Base-by-base conservation (phyloP, 1,140 invertebrate genomes). In the Zelostemma sp. region DNA sequence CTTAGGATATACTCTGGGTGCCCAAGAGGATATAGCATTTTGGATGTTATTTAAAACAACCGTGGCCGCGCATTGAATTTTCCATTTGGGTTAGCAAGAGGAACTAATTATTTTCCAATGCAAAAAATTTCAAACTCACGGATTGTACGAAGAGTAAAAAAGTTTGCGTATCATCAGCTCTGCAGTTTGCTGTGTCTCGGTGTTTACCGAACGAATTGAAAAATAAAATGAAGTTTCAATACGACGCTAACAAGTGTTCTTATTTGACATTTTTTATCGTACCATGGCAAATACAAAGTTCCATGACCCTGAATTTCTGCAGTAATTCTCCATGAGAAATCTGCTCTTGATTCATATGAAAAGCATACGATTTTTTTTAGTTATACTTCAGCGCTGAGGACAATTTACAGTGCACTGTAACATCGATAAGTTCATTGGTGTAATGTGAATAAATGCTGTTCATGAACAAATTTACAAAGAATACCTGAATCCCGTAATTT, bases 11-110 rank as follows among this genome's bases (percentile, higher is more conserved):
- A 83, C 53, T 46, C 71, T 17, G 51, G 51, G 6, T 86, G 84
- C 57, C 76, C 75, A 1, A 16, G 67, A n/a, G 81, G 80, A 50
- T 74, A 77, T 21, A 81, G 81, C 38, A 77, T 86, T 58, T 68
- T 86, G 16, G 84, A 86, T 65, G 71, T 66, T 31, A 65, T 73
- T 12, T 50, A 62, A 64, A 68, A 38, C 47, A 12, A 58, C 57
- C 57, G 8, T 6, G 41, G 15, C 65, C 46, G 56, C 38, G 33
- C 6, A 28, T 15, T 0, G 5, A n/a, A 11, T 49, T 49, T 25
- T 11, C 41, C 15, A 15, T 38, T 5, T 11, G 35, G 11, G n/a
- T 14, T 38, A 25, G 11, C 11, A n/a, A 38, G 12, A 5, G 9
- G 11, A 38, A 14, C 11, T n/a, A 3, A 11, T 38, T 14, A 31